Conservation (phyloP, 1,140 invertebrate species). For the Trichonephila clavata region DNA sequence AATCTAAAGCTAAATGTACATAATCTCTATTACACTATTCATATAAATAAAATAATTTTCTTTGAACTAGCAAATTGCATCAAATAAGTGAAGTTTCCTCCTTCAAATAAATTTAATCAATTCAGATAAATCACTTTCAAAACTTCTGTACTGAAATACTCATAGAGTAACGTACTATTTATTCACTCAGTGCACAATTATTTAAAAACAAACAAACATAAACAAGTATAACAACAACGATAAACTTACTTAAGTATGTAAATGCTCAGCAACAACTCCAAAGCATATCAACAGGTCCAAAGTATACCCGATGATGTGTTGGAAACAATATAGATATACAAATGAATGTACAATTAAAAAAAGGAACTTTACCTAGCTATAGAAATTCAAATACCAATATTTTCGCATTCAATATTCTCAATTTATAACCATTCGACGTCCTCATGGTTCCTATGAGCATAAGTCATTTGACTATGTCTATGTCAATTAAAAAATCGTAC, state of each 20-base stretch:
- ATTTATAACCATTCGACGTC: not conserved
- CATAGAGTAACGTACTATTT: too few species aligned
- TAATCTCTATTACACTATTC: too few species aligned
- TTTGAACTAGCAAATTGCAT: too few species aligned
- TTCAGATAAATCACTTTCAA: too few species aligned
- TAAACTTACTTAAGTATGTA: slow-evolving; percentile 6
- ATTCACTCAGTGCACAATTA: too few species aligned
- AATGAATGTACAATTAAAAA: not conserved
- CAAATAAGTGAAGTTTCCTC: not conserved
- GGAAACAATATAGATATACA: not conserved
- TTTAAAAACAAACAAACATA: too few species aligned
- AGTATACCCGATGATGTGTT: not conserved
- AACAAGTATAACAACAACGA: not conserved
- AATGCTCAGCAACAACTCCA: not conserved
- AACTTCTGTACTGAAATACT: too few species aligned
- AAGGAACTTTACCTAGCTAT: not conserved
- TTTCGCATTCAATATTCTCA: not conserved
- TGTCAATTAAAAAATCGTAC: not conserved
- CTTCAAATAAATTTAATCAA: not conserved
- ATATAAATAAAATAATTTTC: too few species aligned
- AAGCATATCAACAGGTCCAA: not conserved
- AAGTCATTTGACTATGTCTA: not conserved
- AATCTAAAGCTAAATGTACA: too few species aligned
- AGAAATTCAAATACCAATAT: not conserved
- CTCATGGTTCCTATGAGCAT: not conserved